phyloP scores from a whole-genome alignment of 2,888 invertebrate species.

The Ophion slaviceki region DNA sequence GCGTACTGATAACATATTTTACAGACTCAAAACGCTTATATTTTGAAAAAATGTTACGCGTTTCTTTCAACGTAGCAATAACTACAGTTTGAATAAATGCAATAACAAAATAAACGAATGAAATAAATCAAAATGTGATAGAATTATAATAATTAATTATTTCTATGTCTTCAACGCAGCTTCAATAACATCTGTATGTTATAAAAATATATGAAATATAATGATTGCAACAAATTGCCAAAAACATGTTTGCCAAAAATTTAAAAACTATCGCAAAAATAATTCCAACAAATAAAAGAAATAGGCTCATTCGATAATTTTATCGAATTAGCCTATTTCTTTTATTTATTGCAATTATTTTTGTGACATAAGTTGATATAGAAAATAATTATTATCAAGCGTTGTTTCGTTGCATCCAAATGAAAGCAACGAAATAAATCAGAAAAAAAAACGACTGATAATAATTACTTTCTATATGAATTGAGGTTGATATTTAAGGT shows the following conservation, averaged over 20 bases:
- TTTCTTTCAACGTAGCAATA: no score
- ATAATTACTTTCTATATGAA: not conserved
- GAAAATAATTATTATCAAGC: no score
- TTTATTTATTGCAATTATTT: no score
- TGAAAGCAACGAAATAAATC: not conserved
- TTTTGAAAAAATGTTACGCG: not conserved
- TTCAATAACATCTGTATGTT: not conserved
- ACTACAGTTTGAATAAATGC: not conserved
- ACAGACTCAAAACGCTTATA: not conserved
- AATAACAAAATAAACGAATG: not conserved
- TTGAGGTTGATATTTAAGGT: no score
- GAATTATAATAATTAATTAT: not conserved
- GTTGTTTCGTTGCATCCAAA: not conserved
- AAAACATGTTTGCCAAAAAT: no score
- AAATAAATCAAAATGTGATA: not conserved
- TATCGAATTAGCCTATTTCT: no score
- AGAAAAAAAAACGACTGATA: not conserved
- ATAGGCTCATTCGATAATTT: not conserved
- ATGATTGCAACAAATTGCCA: no score
- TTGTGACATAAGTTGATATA: no score
- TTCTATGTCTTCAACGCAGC: not conserved
- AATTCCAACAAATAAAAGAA: not conserved
- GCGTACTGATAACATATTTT: not conserved
- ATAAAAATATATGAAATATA: no score
- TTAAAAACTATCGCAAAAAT: not conserved